A percentile compares a stretch with the other conserved stretches of the same genome.
Evolutionary conservation across 2,888 invertebrate species (phyloP).

Genomic region (Perizoma flavofasciatum): DNA sequence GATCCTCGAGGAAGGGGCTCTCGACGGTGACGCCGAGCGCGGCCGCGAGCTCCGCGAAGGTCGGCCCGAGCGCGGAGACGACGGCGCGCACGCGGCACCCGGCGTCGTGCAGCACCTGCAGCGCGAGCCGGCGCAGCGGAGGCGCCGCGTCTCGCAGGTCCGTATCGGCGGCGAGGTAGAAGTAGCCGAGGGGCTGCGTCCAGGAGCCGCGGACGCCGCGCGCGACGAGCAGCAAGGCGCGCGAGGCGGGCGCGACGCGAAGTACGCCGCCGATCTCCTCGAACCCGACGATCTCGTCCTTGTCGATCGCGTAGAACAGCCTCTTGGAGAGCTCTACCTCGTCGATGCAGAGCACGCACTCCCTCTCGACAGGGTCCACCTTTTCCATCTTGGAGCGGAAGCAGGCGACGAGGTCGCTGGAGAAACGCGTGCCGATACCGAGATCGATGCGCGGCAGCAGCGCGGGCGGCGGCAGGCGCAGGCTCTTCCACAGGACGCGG

Average conservation of each 20-base stretch:
- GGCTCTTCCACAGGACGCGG: slow-evolving; percentile 18
- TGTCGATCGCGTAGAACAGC: slow-evolving; percentile 21
- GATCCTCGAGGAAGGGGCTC: slow-evolving; percentile 12
- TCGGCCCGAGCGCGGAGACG: slow-evolving; percentile 22
- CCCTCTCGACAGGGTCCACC: slow-evolving; percentile 1
- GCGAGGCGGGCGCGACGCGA: slow-evolving; percentile 16
- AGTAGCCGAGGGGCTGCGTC: slow-evolving; percentile 30
- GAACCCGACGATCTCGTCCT: slow-evolving; percentile 23
- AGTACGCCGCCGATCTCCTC: slow-evolving; percentile 21
- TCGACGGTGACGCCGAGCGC: slow-evolving; percentile 15
- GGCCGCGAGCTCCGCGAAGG: slow-evolving; percentile 17
- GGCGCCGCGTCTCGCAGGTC: slow-evolving; percentile 13
- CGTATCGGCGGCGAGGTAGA: slow-evolving; percentile 18
- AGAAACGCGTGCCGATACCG: slow-evolving; percentile 13
- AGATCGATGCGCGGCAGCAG: slow-evolving; percentile 11
- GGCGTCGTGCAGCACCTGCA: background rate
- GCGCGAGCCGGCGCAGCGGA: slow-evolving; percentile 15
- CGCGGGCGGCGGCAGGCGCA: slow-evolving; percentile 11
- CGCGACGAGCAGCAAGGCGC: slow-evolving; percentile 20
- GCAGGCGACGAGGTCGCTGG: slow-evolving; percentile 10
- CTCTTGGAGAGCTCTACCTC: slow-evolving; percentile 18
- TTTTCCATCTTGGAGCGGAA: slow-evolving; percentile 18
- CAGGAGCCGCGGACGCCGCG: slow-evolving; percentile 16
- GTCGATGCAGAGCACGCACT: slow-evolving; percentile 24
- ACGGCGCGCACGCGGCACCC: slow-evolving; percentile 16